These are phyloP conservation scores for Pteruthius melanotis DNA, from an alignment of 2,113 vertebrate species.

Conservation along the genomic window DNA sequence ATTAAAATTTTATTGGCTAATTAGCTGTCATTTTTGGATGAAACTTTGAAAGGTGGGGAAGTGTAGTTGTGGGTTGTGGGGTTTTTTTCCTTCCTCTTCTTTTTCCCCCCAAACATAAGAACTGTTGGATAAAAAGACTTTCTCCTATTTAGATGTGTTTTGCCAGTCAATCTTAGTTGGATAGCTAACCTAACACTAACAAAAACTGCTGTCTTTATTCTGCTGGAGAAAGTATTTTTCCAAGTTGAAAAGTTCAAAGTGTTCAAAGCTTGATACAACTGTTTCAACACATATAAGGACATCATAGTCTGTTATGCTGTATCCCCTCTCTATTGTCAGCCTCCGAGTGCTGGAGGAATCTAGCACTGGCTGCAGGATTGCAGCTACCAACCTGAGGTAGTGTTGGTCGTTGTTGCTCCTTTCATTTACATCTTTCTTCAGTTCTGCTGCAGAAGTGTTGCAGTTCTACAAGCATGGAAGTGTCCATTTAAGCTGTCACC, in stretches of 20 bases:
- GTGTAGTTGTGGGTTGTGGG: background rate
- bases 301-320: background rate
- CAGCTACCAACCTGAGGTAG: too few species aligned
- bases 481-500: background rate
- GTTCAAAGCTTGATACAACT: background rate
- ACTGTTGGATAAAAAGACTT: background rate
- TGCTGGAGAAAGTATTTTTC: background rate
- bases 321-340: background rate
- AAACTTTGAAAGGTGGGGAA: background rate
- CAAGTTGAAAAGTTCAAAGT: background rate
- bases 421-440: background rate
- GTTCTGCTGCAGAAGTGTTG: background rate
- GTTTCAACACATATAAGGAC: background rate
- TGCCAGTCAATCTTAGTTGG: background rate
- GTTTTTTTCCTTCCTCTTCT: rapidly evolving
- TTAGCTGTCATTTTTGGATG: background rate
- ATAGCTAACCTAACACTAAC: background rate
- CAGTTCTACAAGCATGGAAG: background rate
- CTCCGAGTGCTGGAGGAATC: background rate
- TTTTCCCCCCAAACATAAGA: background rate
- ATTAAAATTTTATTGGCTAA: background rate
- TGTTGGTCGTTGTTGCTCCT: background rate
- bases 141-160: background rate
- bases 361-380: background rate
- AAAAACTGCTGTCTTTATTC: background rate